Evolutionary conservation across 2,113 vertebrate species (phyloP).

Genomic region (human (Homo sapiens)): DNA sequence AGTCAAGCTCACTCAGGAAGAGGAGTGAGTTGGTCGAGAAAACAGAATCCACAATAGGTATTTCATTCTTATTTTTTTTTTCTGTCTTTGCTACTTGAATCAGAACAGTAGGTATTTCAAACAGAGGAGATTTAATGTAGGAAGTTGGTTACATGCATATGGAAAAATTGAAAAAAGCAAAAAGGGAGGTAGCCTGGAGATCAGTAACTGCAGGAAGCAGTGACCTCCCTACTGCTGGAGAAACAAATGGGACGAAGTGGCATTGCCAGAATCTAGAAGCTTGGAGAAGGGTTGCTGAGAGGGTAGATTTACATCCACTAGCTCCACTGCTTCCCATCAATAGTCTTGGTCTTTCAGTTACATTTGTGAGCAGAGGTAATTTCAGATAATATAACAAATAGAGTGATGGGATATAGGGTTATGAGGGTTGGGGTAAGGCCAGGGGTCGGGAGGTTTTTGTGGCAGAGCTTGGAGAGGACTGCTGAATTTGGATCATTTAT

Average conservation of each 20-base stretch:
- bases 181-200: not conserved
- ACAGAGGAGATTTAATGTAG: not conserved
- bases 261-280: not conserved
- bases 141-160: not conserved
- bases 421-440: not conserved
- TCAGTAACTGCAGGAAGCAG: not conserved
- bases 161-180: not conserved
- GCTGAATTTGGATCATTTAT: not conserved
- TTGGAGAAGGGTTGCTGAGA: not conserved
- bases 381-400: not conserved
- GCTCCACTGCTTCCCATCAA: not conserved
- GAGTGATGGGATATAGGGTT: not conserved
- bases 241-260: not conserved
- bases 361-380: not conserved
- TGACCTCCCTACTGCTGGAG: not conserved
- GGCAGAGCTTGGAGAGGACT: not conserved
- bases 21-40: not conserved
- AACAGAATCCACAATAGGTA: not conserved
- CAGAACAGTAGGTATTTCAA: not conserved
- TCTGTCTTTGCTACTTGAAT: no score
- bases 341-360: not conserved
- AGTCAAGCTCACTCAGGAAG: not conserved
- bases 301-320: accelerated
- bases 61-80: not conserved
- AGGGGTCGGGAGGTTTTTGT: not conserved